Conservation (phyloP, 2,113 vertebrate species). For the Sterna hirundo region DNA sequence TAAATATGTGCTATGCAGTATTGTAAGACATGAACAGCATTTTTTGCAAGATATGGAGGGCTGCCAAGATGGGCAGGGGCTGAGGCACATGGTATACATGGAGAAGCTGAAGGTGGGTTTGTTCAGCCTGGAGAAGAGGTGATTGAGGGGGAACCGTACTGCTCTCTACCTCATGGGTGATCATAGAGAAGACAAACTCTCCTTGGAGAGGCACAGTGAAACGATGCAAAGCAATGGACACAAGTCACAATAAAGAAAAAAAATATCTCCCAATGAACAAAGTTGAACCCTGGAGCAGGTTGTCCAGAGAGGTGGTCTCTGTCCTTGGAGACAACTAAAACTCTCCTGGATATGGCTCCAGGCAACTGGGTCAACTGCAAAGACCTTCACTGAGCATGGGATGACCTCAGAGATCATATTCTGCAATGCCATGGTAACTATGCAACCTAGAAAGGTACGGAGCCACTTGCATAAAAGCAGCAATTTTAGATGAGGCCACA, state of each 20-base stretch:
- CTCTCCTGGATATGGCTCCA: background rate
- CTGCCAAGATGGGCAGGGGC: background rate
- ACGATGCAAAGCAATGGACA: background rate
- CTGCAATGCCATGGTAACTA: background rate
- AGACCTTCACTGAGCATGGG: background rate
- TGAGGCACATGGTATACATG: background rate
- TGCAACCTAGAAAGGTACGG: background rate
- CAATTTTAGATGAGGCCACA: background rate
- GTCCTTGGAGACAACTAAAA: background rate
- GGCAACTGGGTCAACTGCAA: background rate
- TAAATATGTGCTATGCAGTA: background rate
- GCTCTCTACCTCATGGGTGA: background rate
- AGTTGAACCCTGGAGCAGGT: background rate
- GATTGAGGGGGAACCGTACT: background rate
- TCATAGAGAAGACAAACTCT: background rate
- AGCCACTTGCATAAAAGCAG: background rate
- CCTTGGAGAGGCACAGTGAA: background rate
- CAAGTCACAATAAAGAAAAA: background rate
- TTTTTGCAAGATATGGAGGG: background rate
- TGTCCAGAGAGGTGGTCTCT: background rate
- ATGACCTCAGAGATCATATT: background rate
- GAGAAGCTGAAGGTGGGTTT: background rate
- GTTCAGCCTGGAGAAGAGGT: background rate
- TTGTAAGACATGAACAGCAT: background rate
- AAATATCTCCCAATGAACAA: background rate